Conservation (phyloP, 2,113 vertebrate species). For the Megaceryle maxima region DNA sequence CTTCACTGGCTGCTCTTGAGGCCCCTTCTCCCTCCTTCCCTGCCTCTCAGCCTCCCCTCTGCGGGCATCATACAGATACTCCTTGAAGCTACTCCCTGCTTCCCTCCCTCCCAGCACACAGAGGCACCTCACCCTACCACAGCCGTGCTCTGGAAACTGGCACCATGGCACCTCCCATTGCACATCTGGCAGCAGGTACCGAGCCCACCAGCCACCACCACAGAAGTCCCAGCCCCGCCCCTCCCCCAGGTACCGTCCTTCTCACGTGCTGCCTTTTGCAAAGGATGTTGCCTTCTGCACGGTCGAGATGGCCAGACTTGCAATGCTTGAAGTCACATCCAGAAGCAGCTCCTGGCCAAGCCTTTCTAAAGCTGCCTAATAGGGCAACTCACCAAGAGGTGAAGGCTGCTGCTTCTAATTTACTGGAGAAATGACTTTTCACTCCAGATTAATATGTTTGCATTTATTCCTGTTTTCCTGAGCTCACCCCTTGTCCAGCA, state of each 20-base stretch:
- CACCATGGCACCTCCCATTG: not conserved
- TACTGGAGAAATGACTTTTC: slow-evolving; percentile 21
- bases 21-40: not conserved
- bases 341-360: not conserved
- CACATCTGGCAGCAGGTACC: not conserved
- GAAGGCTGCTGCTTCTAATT: slow-evolving; percentile 30
- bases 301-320: not conserved
- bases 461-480: slow-evolving; percentile 60
- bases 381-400: not conserved
- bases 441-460: slow-evolving; percentile 48
- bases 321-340: not conserved
- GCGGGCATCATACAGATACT: not conserved
- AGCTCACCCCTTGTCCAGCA: not conserved
- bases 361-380: not conserved
- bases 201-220: not conserved
- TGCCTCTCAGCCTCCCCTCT: not conserved
- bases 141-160: not conserved
- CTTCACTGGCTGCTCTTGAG: not conserved
- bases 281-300: not conserved
- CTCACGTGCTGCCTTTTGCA: not conserved
- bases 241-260: not conserved
- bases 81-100: not conserved
- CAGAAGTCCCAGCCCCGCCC: not conserved
- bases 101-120: not conserved
- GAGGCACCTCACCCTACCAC: not conserved